Conservation (phyloP, 2,113 vertebrate genomes). For the Gavia stellata region DNA sequence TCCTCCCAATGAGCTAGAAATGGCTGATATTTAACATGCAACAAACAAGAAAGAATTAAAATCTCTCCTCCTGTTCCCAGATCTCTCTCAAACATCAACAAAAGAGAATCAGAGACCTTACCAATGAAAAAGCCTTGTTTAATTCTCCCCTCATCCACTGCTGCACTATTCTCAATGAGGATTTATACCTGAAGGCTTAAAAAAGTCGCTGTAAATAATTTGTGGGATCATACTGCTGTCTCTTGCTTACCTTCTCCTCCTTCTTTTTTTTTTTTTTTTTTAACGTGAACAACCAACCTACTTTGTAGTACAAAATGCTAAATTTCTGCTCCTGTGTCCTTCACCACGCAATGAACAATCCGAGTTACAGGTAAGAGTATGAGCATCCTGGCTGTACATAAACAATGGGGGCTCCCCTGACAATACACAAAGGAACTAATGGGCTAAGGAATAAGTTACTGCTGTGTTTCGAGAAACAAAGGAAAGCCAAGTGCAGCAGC, state of each 20-base stretch:
- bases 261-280: not conserved
- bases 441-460: not conserved
- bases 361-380: not conserved
- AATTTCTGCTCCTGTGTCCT: not conserved
- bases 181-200: not conserved
- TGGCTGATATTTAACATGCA: not conserved
- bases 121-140: not conserved
- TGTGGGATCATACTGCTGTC: not conserved
- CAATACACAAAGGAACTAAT: not conserved
- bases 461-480: not conserved
- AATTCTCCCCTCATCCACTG: not conserved
- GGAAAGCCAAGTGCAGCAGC: not conserved
- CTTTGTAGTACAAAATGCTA: not conserved
- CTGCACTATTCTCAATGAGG: not conserved
- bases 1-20: not conserved
- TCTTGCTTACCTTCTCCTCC: not conserved
- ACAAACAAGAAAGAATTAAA: not conserved
- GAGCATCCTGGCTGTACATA: not conserved
- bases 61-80: not conserved
- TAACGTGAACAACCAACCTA: not conserved
- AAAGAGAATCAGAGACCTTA: not conserved
- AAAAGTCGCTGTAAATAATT: not conserved
- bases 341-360: not conserved
- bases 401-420: not conserved
- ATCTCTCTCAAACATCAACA: not conserved